A percentile compares a stretch with the other conserved stretches of the same genome.
These are phyloP conservation scores for Diplosoma virens DNA, from an alignment of 23 tunicate species.

Conservation along the genomic window DNA sequence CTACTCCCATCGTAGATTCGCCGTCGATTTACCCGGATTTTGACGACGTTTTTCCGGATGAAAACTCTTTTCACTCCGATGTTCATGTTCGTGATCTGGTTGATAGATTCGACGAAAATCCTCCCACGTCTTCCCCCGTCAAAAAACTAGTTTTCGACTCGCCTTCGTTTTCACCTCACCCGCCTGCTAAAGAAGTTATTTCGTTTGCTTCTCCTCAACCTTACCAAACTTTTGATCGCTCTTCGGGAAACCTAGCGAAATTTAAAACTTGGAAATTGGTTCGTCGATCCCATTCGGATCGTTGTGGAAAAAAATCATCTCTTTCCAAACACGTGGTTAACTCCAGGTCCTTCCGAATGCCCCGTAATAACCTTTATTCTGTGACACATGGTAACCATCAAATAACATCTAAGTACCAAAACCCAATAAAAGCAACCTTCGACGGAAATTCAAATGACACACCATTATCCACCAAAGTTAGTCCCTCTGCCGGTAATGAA, in stretches of 20 bases:
- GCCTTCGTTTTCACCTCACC: too few species aligned
- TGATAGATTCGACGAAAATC: neutral
- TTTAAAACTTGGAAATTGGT: too few species aligned
- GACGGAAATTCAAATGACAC: too few species aligned
- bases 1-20: neutral
- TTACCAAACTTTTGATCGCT: neutral
- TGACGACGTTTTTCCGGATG: neutral
- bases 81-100: conserved; percentile 30
- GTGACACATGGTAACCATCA: neutral
- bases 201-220: conserved; percentile 2
- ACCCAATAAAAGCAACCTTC: too few species aligned
- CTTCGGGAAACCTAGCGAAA: neutral
- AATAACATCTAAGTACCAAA: too few species aligned
- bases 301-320: neutral
- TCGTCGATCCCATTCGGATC: conserved; percentile 36
- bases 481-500: too few species aligned
- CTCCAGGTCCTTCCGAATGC: conserved; percentile 12
- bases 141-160: neutral
- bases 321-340: neutral
- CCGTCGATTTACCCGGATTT: neutral
- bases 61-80: neutral
- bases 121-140: neutral
- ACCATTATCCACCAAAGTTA: too few species aligned
- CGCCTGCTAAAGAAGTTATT: neutral
- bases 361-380: neutral